A percentile compares a stretch with the other conserved stretches of the same genome.
These are phyloP conservation scores for Perognathus longimembris DNA, from an alignment of 2,113 vertebrate species.

Conservation along the genomic window DNA sequence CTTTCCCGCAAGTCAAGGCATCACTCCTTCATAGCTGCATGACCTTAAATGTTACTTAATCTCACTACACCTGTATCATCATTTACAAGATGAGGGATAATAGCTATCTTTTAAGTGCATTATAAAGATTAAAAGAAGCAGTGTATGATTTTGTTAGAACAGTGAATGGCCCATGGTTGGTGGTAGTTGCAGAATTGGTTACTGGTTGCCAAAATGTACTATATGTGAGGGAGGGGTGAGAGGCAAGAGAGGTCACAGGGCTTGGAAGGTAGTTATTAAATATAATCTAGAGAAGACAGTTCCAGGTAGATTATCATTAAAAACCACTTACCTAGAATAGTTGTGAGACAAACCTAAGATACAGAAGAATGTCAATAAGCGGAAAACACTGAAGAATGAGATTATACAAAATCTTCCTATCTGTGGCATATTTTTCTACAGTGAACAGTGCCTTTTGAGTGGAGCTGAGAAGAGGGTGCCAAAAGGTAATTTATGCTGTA, in stretches of 20 bases:
- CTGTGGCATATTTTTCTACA: slow-evolving; percentile 47
- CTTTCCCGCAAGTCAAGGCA: slow-evolving; percentile 33
- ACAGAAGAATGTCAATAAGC: slow-evolving; percentile 21
- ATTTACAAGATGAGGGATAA: slow-evolving; percentile 38
- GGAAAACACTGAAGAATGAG: slow-evolving; percentile 19
- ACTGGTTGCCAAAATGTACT: slow-evolving; percentile 26
- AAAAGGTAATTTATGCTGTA: slow-evolving; percentile 58
- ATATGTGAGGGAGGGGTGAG: neutral
- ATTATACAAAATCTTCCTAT: slow-evolving; percentile 36
- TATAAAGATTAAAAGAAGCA: slow-evolving; percentile 52
- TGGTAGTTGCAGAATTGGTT: slow-evolving; percentile 33
- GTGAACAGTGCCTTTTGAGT: slow-evolving; percentile 22
- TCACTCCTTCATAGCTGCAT: slow-evolving; percentile 19
- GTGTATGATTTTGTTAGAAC: neutral
- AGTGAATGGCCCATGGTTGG: neutral
- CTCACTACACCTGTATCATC: neutral
- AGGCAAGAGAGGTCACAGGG: neutral
- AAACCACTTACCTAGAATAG: slow-evolving; percentile 28
- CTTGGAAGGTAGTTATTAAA: slow-evolving; percentile 47
- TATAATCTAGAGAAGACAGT: slow-evolving; percentile 36
- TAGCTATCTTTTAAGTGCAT: neutral
- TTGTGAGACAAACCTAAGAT: slow-evolving; percentile 16
- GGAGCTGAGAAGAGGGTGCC: neutral
- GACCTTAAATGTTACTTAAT: slow-evolving; percentile 45
- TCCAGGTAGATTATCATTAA: slow-evolving; percentile 39